Percentiles rank a stretch among this genome's conserved stretches.
Evolutionary conservation across 2,797 vertebrate genomes (phyloP).

Genomic region (Chelmon rostratus): DNA sequence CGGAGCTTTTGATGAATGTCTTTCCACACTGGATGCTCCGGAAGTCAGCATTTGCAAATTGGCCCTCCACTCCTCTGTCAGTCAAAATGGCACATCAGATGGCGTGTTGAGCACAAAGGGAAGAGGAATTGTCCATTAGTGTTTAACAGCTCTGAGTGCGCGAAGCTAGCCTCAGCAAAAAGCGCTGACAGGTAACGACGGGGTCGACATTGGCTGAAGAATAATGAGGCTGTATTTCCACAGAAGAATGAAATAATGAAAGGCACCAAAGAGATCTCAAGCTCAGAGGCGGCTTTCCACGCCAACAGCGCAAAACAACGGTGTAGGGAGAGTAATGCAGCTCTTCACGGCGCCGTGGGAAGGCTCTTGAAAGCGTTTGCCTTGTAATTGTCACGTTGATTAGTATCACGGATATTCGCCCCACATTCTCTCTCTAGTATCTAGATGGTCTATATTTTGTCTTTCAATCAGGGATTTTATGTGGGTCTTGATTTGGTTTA

Average conservation of each 20-base stretch:
- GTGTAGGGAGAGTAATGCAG: background rate
- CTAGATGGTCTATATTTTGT: constrained; percentile 60
- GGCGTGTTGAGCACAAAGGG: constrained; percentile 60
- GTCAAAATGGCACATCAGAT: constrained; percentile 70
- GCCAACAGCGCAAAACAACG: constrained; percentile 23
- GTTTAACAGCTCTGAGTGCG: constrained; percentile 69
- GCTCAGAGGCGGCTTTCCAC: background rate
- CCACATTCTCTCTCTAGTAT: constrained; percentile 63
- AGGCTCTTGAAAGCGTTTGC: constrained; percentile 35
- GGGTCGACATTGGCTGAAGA: constrained; percentile 65
- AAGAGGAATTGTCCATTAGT: constrained; percentile 78
- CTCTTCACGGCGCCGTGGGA: constrained; percentile 6
- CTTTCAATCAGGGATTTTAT: constrained; percentile 72
- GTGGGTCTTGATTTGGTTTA: constrained; percentile 70
- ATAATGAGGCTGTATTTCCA: constrained; percentile 72
- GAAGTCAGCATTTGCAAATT: constrained; percentile 75
- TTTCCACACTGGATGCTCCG: constrained; percentile 61
- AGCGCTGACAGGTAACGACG: constrained; percentile 70
- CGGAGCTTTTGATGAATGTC: constrained; percentile 73
- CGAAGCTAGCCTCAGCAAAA: constrained; percentile 76
- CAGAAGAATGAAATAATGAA: constrained; percentile 67
- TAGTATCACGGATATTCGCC: constrained; percentile 55
- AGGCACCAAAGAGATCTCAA: constrained; percentile 29
- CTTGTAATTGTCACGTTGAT: constrained; percentile 62
- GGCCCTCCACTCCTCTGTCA: constrained; percentile 65